These are phyloP conservation scores for Euglossa dilemma DNA, from an alignment of 1,140 invertebrate genomes.

Conservation along the genomic window DNA sequence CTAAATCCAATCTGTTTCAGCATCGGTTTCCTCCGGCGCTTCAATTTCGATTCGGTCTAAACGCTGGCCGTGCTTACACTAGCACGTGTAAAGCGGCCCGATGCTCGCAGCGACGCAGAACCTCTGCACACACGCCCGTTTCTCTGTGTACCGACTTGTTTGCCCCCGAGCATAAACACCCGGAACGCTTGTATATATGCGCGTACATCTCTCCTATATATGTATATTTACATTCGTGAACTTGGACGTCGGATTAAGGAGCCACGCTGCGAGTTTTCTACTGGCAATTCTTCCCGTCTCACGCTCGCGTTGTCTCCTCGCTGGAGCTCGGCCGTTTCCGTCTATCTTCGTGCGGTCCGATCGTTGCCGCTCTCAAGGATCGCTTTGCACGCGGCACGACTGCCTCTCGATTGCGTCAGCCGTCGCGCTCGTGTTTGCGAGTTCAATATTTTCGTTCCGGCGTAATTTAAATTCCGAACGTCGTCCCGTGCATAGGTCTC, in stretches of 20 bases:
- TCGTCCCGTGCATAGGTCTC: not conserved
- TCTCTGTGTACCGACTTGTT: slow-evolving; percentile 53
- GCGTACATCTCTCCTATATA: not conserved
- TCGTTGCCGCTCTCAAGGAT: not conserved
- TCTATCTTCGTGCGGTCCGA: not conserved
- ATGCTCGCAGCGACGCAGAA: slow-evolving; percentile 33
- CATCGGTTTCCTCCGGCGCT: slow-evolving; percentile 51
- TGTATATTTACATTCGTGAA: slow-evolving; percentile 32
- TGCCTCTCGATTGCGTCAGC: not conserved
- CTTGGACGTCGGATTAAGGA: slow-evolving; percentile 13
- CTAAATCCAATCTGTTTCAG: slow-evolving; percentile 58
- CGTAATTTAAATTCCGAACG: slow-evolving; percentile 2
- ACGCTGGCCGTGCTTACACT: slow-evolving; percentile 56
- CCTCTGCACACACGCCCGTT: slow-evolving; percentile 21
- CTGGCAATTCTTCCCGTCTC: not conserved
- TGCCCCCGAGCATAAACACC: slow-evolving; percentile 59
- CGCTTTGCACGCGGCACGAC: not conserved
- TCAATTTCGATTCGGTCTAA: slow-evolving; percentile 63
- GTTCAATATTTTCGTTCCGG: not conserved
- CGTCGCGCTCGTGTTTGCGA: not conserved
- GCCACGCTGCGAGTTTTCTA: slow-evolving; percentile 11
- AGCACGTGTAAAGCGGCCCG: slow-evolving; percentile 57
- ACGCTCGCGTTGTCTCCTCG: not conserved
- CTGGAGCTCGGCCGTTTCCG: not conserved
- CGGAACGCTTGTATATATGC: slow-evolving; percentile 17